Base-by-base conservation (phyloP, 1,140 invertebrate species). In the Acromyrmex charruanus region DNA sequence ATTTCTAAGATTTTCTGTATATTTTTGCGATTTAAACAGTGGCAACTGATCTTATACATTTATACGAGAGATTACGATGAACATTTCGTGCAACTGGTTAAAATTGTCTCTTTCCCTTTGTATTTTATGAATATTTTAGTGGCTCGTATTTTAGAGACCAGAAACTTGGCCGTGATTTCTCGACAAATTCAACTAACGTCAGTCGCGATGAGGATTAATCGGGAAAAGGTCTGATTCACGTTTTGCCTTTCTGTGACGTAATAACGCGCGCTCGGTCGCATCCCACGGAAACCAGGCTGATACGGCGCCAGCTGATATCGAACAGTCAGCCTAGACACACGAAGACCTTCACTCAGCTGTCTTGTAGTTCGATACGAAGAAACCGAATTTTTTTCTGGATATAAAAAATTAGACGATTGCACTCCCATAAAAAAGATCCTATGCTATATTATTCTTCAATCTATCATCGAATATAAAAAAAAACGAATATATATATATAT, bases 261-360 rank as follows among this genome's bases (percentile, higher is more conserved):
- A 66, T 66, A 39, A 66, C 35, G 18, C 31, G 65, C 65, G 18
- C 65, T 35, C 18, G 65, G 35, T 39, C 81, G 25, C 82, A 90
- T 84, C 86, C 77, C 71, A 77, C 71, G 16, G 81, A 58, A 81
- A 53, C 75, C 58, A 77, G 88, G 75, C 61, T 66, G 81, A 85
- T 82, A 85, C 86, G 44, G 89, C 81, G 80, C 89, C 89, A 90
- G 89, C 89, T 90, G 89, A 90, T 90, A 90, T 90, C 89, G 89
- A 90, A 85, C 82, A 90, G 86, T 65, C 68, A 80, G 71, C 59
- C 86, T 72, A 86, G 87, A 63, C 88, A 55, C 75, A 81, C 82
- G 82, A 77, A 86, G 82, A 81, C 89, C 89, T 81, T 77, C 81
- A 81, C 71, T 75, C 80, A 75, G 69, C 61, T 79, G 63, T 71